Evolutionary conservation across 2,888 invertebrate species (phyloP), one percentile per base, ranked within the genome.

Genomic region (Thelaira solivaga): DNA sequence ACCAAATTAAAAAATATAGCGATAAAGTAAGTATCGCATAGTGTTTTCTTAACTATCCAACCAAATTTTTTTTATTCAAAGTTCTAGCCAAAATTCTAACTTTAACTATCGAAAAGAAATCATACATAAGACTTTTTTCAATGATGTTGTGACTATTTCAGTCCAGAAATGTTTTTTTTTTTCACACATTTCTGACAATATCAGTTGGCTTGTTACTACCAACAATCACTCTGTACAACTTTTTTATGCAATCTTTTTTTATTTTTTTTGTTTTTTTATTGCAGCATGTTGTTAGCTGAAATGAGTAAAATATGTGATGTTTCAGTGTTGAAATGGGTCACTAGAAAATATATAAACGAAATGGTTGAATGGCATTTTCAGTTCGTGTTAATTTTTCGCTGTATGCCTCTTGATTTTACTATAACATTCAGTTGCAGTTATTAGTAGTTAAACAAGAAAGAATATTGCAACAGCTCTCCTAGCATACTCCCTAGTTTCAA

Each of bases 141-240:
- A 26, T 5, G n/a, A n/a, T n/a, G n/a, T n/a, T n/a, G n/a, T n/a
- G n/a, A n/a, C n/a, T n/a, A n/a, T n/a, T n/a, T n/a, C n/a, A n/a
- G n/a, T n/a, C n/a, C n/a, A n/a, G n/a, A n/a, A 26, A 11, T 1
- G 2, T 22, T 39, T 26, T 34, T 18, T 24, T 7, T 41, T 51
- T 41, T 18, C n/a, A 29, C n/a, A 29, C 10, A 53, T 53, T 61
- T 71, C 41, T 62, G 39, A 55, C 55, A 55, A 45, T 72, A 55
- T 55, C 62, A 72, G 62, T 72, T 72, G n/a, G 11, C 47, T 64
- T 55, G 55, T 55, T 64, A 62, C 47, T 45, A 36, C 53, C 29
- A 22, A 53, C 65, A 67, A 22, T 67, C 22, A 53, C 22, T 29
- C n/a, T n/a, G n/a, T 16, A 22, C 43, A 51, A 29, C n/a, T n/a